Evolutionary conservation across 2,888 invertebrate species (phyloP).

Genomic region (Phaedon cochleariae): DNA sequence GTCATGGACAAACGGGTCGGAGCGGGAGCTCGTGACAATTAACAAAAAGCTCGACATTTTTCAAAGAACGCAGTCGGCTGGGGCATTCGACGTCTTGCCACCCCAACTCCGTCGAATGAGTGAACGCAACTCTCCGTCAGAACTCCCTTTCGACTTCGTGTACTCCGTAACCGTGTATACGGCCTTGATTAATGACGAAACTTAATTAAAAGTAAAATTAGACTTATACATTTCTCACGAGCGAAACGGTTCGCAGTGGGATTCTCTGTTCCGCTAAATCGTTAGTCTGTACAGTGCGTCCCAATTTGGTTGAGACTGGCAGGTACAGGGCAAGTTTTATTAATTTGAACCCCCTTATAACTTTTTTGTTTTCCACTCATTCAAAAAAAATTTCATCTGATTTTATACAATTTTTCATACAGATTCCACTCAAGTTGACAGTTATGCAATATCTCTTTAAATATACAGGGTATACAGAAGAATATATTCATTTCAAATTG

Average conservation of each 20-base stretch:
- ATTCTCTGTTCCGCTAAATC: background rate
- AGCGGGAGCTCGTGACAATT: conserved; percentile 45
- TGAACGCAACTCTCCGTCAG: conserved; percentile 36
- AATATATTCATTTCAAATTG: no score
- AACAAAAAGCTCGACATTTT: conserved; percentile 44
- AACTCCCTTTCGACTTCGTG: conserved; percentile 21
- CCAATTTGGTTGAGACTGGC: background rate
- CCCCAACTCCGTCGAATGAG: conserved; percentile 31
- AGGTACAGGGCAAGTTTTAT: no score
- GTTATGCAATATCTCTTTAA: no score
- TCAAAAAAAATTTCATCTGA: no score
- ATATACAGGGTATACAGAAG: no score
- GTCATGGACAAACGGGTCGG: background rate
- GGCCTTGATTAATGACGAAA: conserved; percentile 64
- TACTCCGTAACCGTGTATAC: conserved; percentile 42
- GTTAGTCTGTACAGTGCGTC: background rate
- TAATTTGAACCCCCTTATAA: no score
- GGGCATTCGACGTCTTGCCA: conserved; percentile 29
- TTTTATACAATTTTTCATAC: no score
- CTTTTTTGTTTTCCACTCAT: no score
- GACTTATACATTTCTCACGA: conserved; percentile 58
- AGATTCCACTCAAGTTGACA: no score
- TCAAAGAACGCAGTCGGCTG: conserved; percentile 46
- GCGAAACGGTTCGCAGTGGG: conserved; percentile 12
- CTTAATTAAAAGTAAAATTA: conserved; percentile 65